Evolutionary conservation across 2,113 vertebrate species (phyloP), one percentile per base, ranked within the genome.

Genomic region (Procapra przewalskii): DNA sequence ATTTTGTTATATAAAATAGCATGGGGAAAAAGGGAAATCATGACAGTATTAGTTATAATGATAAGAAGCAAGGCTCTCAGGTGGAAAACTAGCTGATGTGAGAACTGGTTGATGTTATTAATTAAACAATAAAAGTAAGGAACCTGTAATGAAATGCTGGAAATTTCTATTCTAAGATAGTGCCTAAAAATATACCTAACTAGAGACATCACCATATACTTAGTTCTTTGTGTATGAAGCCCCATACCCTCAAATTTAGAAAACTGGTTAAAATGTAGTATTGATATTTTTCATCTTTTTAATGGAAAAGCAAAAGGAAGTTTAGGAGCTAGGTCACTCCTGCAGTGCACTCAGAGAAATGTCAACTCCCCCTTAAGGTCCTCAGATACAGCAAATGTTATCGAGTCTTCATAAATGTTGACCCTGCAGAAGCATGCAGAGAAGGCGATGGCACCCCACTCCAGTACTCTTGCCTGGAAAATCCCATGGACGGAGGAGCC

Each of bases 141-240:
- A 88, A 90, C 6, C 3, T 81, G 14, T 31, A 50, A 79, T 4
- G 2, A 54, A 81, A 81, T 25, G 5, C 64, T 86, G n/a, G 52
- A 52, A 43, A 91, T 88, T 67, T 71, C 43, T 50, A 96, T 59
- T 54, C 14, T 86, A 80, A 75, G 52, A 81, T 14, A 86, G n/a
- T 80, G 11, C 52, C 62, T 90, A 43, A 83, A 94, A 97, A 86
- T 25, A n/a, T 9, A 62, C 55, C n/a, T 23, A 60, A 85, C 40
- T 62, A 83, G 31, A 40, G 48, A 90, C 88, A 96, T n/a, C 54
- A 75, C 75, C 17, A 27, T 29, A 27, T 52, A 92, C 31, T 89
- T 31, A 83, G 12, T 79, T 96, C 31, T 94, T 85, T 90, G 13
- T 31, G 12, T 81, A n/a, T 75, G 52, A 25, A 54, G 14, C 1